Conservation (phyloP, 2,888 invertebrate genomes). For the Hanleya hanleyi region DNA sequence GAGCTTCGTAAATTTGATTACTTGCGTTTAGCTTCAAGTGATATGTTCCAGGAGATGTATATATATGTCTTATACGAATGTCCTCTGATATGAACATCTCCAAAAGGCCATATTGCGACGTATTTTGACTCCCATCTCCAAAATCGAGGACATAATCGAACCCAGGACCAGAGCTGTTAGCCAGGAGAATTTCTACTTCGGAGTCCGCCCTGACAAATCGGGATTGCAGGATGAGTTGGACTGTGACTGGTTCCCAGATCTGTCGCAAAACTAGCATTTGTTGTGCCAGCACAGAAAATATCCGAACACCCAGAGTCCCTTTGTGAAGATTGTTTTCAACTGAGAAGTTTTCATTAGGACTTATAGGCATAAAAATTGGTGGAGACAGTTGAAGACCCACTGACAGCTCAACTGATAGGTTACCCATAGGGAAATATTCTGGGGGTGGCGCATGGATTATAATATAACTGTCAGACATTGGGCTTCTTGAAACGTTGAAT, state of each 20-base stretch:
- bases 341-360: not conserved
- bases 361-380: not conserved
- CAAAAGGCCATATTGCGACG: too few species aligned
- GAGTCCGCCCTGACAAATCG: not conserved
- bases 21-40: not conserved
- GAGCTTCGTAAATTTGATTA: not conserved
- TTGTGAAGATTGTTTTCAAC: not conserved
- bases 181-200: not conserved
- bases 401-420: too few species aligned
- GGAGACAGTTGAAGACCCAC: too few species aligned
- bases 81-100: constrained; percentile 14
- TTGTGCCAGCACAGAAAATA: not conserved
- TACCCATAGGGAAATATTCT: not conserved
- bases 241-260: too few species aligned
- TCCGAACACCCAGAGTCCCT: not conserved
- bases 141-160: constrained; percentile 37
- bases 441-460: not conserved
- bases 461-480: not conserved
- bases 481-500: too few species aligned
- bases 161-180: constrained; percentile 32
- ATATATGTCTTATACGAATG: not conserved
- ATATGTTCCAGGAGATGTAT: not conserved
- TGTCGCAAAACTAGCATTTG: not conserved
- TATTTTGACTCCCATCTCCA: constrained; percentile 37
- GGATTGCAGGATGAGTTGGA: too few species aligned